These are phyloP conservation scores for Melinaea menophilus DNA, from an alignment of 2,888 invertebrate genomes.

Conservation along the genomic window DNA sequence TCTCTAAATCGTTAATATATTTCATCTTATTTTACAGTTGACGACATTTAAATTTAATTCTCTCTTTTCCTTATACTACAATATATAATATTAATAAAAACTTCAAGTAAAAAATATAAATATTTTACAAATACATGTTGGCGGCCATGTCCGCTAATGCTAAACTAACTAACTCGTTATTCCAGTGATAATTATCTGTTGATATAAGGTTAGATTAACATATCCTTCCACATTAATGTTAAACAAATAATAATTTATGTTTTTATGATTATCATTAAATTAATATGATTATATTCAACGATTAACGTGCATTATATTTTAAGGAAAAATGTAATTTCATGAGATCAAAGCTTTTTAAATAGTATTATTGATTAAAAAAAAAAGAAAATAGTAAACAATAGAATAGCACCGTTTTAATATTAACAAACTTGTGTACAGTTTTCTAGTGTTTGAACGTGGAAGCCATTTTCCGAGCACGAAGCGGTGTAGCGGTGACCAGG, in stretches of 20 bases:
- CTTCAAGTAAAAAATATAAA: background rate
- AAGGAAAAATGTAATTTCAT: no score
- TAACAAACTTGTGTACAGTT: constrained; percentile 27
- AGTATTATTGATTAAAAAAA: no score
- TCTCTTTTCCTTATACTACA: no score
- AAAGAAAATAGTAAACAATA: constrained; percentile 5
- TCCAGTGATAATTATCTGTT: constrained; percentile 1
- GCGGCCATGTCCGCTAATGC: background rate
- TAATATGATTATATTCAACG: no score
- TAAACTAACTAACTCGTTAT: background rate
- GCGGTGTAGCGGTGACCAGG: constrained; percentile 66
- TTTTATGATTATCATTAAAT: no score
- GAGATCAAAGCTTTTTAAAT: background rate
- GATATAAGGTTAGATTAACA: no score
- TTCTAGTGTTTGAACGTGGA: constrained; percentile 51
- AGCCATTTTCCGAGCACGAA: constrained; percentile 45
- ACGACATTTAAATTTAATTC: no score
- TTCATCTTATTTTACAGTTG: no score
- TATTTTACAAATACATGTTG: background rate
- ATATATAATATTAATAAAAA: background rate
- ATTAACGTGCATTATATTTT: no score
- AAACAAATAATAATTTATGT: no score
- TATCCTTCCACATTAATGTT: no score
- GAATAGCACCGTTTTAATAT: constrained; percentile 1
- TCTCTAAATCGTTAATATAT: no score